These are phyloP conservation scores for Sinocyclocheilus anshuiensis DNA, from an alignment of 2,113 vertebrate species.

Conservation along the genomic window DNA sequence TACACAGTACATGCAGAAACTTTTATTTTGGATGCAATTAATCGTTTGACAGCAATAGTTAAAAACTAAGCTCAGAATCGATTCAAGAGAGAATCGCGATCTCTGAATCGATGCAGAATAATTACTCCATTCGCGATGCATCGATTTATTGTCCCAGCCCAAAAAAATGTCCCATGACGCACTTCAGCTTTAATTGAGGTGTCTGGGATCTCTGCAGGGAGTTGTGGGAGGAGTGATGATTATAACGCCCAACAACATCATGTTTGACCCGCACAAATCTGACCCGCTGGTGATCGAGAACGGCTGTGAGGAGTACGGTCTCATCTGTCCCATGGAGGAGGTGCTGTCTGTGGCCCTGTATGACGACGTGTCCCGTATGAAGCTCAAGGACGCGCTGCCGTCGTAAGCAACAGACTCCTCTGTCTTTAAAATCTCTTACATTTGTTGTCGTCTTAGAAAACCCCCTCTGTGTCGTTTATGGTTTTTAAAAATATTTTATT, in stretches of 20 bases:
- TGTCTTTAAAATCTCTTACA: neutral
- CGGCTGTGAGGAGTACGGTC: constrained; percentile 96
- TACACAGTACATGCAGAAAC: too few relatives aligned
- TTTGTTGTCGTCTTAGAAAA: neutral
- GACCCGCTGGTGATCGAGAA: constrained; percentile 98
- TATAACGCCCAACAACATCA: constrained; percentile 98
- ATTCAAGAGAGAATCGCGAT: too few relatives aligned
- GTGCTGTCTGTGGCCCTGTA: constrained; percentile 94
- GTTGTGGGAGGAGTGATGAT: constrained; percentile 98
- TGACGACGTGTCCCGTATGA: constrained; percentile 96
- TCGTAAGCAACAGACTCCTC: constrained; percentile 82
- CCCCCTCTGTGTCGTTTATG: too few relatives aligned
- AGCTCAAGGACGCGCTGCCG: constrained; percentile 94
- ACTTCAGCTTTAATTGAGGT: neutral
- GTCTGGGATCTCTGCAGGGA: constrained; percentile 72
- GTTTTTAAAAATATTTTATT: neutral
- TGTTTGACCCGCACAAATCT: constrained; percentile 99
- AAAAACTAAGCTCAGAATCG: too few relatives aligned
- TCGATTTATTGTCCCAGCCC: too few relatives aligned
- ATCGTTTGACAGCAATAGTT: too few relatives aligned
- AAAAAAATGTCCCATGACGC: neutral
- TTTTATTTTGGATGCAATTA: too few relatives aligned
- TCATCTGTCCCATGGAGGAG: constrained; percentile 97
- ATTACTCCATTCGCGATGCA: too few relatives aligned
- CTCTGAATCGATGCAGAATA: too few relatives aligned